These are phyloP conservation scores for Lathronympha strigana DNA, from an alignment of 2,888 invertebrate species.

Conservation along the genomic window DNA sequence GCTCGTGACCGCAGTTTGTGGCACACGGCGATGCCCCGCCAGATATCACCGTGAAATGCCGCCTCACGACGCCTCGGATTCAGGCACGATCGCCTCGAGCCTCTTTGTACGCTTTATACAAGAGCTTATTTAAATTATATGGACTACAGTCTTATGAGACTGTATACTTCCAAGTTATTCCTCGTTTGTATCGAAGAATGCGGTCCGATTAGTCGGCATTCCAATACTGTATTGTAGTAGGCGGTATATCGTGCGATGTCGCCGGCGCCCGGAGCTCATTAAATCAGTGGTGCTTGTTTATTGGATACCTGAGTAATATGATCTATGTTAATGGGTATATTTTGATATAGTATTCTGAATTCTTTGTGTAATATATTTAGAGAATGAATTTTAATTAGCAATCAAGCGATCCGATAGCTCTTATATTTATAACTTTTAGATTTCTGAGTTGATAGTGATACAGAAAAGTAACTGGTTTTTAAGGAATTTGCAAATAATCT, in stretches of 20 bases:
- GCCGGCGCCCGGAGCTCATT: slow-evolving; percentile 69
- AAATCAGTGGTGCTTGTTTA: slow-evolving; percentile 54
- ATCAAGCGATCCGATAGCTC: slow-evolving; percentile 1
- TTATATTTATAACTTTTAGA: slow-evolving; percentile 14
- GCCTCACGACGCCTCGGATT: slow-evolving; percentile 75
- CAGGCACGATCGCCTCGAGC: slow-evolving; percentile 69
- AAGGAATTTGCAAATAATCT: neutral
- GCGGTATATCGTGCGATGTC: slow-evolving; percentile 65
- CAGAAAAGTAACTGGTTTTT: slow-evolving; percentile 18
- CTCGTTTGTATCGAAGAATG: slow-evolving; percentile 77
- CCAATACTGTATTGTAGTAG: slow-evolving; percentile 62
- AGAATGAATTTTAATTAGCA: slow-evolving; percentile 28
- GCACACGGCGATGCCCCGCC: slow-evolving; percentile 72
- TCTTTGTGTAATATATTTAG: slow-evolving; percentile 13
- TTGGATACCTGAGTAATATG: slow-evolving; percentile 35
- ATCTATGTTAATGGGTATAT: slow-evolving; percentile 31
- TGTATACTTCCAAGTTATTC: slow-evolving; percentile 47
- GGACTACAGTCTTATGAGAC: slow-evolving; percentile 1
- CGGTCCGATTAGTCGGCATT: slow-evolving; percentile 76
- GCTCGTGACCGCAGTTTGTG: slow-evolving; percentile 79
- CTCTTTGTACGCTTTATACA: slow-evolving; percentile 51
- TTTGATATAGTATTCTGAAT: slow-evolving; percentile 34
- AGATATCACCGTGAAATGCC: slow-evolving; percentile 81
- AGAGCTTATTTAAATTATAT: slow-evolving; percentile 7
- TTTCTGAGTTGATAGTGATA: slow-evolving; percentile 20